phyloP scores from a whole-genome alignment of 2,888 invertebrate genomes.

The Quadroppia sp. region DNA sequence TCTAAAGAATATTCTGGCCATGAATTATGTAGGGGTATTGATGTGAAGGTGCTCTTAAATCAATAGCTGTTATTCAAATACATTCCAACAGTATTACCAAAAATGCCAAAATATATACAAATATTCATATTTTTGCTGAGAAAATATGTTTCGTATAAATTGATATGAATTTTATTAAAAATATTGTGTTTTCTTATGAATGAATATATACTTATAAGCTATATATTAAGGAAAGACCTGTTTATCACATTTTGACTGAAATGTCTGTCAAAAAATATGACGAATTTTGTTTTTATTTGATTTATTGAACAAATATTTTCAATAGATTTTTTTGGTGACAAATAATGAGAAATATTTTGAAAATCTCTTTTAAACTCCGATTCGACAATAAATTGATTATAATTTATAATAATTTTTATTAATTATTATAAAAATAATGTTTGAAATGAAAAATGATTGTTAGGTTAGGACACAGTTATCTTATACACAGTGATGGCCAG shows the following conservation, averaged over 20 bases:
- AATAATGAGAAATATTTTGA: background rate
- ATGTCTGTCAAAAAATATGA: background rate
- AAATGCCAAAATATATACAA: too few species aligned
- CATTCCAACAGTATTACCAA: background rate
- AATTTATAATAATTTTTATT: too few species aligned
- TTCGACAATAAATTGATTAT: too few species aligned
- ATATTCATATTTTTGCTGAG: background rate
- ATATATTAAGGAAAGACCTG: background rate
- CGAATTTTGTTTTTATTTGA: background rate
- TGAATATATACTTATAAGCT: too few species aligned
- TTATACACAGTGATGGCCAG: too few species aligned
- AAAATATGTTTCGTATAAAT: background rate
- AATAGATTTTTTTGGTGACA: too few species aligned
- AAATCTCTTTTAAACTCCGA: too few species aligned
- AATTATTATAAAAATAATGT: background rate
- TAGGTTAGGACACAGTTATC: too few species aligned
- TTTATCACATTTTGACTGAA: background rate
- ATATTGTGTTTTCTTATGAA: background rate
- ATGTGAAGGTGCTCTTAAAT: slow-evolving; percentile 21
- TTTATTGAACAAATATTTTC: too few species aligned
- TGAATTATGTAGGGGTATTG: slow-evolving; percentile 23
- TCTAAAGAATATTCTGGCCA: slow-evolving; percentile 8
- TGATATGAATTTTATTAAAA: slow-evolving; percentile 20
- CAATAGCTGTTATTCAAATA: background rate
- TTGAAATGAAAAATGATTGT: background rate